Percentiles rank a stretch among this genome's conserved stretches.
phyloP scores from a whole-genome alignment of 2,888 invertebrate genomes.

The Agriopis leucophaearia region DNA sequence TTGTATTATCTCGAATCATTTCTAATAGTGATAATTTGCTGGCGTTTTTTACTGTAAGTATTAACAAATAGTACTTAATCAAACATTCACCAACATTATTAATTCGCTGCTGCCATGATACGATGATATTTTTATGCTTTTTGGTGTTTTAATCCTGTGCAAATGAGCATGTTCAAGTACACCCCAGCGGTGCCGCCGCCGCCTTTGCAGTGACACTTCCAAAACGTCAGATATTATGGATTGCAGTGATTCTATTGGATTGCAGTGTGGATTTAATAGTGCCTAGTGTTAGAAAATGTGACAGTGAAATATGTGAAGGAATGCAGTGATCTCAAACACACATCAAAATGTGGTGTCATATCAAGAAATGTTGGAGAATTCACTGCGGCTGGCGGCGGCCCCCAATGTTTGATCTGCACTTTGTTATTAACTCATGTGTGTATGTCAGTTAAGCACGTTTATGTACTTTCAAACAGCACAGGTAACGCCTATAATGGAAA shows the following conservation, averaged over 20 bases:
- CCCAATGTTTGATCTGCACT: conserved; percentile 71
- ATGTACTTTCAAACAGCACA: conserved; percentile 3
- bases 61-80: neutral
- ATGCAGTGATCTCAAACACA: conserved; percentile 65
- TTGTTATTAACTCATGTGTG: conserved; percentile 72
- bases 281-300: conserved; percentile 77
- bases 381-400: conserved; percentile 80
- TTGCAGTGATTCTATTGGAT: conserved; percentile 84
- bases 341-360: conserved; percentile 8
- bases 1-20: neutral
- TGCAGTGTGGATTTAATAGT: conserved; percentile 80
- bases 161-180: conserved; percentile 50
- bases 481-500: neutral
- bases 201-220: conserved; percentile 61
- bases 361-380: conserved; percentile 22
- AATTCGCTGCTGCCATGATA: conserved; percentile 33
- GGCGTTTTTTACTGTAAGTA: neutral
- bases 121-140: conserved; percentile 43
- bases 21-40: neutral
- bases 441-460: conserved; percentile 48
- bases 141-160: conserved; percentile 46
- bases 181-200: conserved; percentile 73
- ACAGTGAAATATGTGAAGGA: conserved; percentile 69
- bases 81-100: neutral
- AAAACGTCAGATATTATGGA: conserved; percentile 63